These are phyloP conservation scores for Ormyrus thymus DNA, from an alignment of 2,888 invertebrate species.

Conservation along the genomic window DNA sequence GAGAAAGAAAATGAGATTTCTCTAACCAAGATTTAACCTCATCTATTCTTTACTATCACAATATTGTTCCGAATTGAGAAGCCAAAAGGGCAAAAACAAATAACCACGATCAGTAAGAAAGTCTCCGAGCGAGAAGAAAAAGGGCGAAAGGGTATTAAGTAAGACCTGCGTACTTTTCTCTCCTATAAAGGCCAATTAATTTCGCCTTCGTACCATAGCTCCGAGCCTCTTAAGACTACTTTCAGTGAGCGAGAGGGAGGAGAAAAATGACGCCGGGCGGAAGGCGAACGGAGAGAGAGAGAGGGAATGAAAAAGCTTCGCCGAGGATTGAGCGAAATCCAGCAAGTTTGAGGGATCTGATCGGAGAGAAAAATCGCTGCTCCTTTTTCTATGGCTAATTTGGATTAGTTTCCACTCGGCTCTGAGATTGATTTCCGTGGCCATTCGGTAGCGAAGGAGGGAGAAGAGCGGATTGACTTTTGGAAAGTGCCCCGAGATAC, in stretches of 20 bases:
- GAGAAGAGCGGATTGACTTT: conserved; percentile 27
- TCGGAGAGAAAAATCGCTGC: conserved; percentile 41
- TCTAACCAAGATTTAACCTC: too few relatives aligned
- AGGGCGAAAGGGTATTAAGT: conserved; percentile 25
- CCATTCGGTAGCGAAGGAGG: neutral
- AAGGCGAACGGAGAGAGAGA: neutral
- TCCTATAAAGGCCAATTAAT: conserved; percentile 57
- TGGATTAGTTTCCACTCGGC: conserved; percentile 49
- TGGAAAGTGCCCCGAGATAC: neutral
- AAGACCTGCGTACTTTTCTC: conserved; percentile 49
- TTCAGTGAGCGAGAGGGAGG: conserved; percentile 9
- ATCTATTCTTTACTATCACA: too few relatives aligned
- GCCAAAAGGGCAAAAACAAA: conserved; percentile 20
- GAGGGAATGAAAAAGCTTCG: conserved; percentile 7
- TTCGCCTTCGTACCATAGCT: conserved; percentile 36
- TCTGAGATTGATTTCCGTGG: conserved; percentile 27
- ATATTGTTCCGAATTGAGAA: neutral
- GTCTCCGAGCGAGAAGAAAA: neutral
- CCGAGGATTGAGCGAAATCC: conserved; percentile 48
- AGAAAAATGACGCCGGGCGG: conserved; percentile 10
- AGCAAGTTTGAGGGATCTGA: conserved; percentile 49
- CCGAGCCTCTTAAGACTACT: conserved; percentile 50
- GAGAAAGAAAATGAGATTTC: too few relatives aligned
- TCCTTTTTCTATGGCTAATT: conserved; percentile 46
- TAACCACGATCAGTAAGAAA: conserved; percentile 16